phyloP scores from a whole-genome alignment of 2,888 invertebrate species.

The Blastobasis adustella region DNA sequence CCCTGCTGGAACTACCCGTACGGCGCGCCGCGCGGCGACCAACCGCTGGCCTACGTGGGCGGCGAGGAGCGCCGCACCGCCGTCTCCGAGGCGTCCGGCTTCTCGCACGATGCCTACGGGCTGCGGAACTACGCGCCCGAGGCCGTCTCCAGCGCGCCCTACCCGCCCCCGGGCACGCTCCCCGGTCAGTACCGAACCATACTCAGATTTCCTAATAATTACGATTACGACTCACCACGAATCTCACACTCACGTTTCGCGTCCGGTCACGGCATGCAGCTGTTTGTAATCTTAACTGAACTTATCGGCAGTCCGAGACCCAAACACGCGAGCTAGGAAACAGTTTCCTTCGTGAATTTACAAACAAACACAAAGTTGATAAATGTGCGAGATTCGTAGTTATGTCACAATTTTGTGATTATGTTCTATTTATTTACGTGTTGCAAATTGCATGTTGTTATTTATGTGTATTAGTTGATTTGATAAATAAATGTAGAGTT shows the following conservation, averaged over 20 bases:
- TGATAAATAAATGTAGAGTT: slow-evolving; percentile 58
- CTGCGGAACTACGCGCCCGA: slow-evolving; percentile 85
- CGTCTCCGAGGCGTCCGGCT: slow-evolving; percentile 77
- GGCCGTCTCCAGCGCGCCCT: slow-evolving; percentile 83
- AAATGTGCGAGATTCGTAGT: slow-evolving; percentile 17
- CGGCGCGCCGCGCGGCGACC: slow-evolving; percentile 77
- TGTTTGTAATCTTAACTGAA: slow-evolving; percentile 60
- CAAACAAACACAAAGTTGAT: slow-evolving; percentile 43
- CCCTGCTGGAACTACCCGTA: slow-evolving; percentile 85
- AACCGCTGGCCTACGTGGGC: slow-evolving; percentile 81
- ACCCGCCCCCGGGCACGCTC: slow-evolving; percentile 84
- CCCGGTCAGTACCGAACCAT: slow-evolving; percentile 60
- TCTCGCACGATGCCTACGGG: slow-evolving; percentile 84
- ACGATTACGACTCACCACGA: slow-evolving; percentile 19
- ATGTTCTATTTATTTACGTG: slow-evolving; percentile 12
- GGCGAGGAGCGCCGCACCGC: slow-evolving; percentile 82
- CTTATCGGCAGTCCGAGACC: slow-evolving; percentile 48
- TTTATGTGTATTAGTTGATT: slow-evolving; percentile 36
- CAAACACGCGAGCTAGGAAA: slow-evolving; percentile 45
- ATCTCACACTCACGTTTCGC: slow-evolving; percentile 49
- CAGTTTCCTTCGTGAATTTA: slow-evolving; percentile 48
- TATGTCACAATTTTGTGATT: slow-evolving; percentile 5
- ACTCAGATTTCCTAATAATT: slow-evolving; percentile 17
- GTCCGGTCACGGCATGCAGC: slow-evolving; percentile 34
- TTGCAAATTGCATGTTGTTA: slow-evolving; percentile 14